These are phyloP conservation scores for Dasypogon diadema DNA, from an alignment of 2,888 invertebrate species.

Conservation along the genomic window DNA sequence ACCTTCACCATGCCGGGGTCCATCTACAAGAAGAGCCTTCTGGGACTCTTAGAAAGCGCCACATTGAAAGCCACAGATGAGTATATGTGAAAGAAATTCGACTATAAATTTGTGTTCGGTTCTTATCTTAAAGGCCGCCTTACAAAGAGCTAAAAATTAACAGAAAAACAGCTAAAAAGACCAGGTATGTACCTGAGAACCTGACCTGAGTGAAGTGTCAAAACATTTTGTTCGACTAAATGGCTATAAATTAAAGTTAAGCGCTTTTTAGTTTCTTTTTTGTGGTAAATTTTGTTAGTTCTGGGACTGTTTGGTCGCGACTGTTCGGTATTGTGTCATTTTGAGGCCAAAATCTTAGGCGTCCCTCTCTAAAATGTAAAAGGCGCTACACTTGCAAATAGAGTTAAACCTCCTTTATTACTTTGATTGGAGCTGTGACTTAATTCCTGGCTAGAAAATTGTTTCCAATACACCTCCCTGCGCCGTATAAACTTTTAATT, in stretches of 20 bases:
- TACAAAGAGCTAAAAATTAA: slow-evolving; percentile 46
- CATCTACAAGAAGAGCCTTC: neutral
- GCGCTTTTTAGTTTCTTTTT: slow-evolving; percentile 55
- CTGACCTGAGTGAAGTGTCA: slow-evolving; percentile 60
- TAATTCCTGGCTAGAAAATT: neutral
- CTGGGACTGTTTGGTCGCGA: neutral
- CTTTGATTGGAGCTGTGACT: slow-evolving; percentile 6
- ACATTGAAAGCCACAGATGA: slow-evolving; percentile 23
- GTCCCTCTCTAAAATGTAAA: neutral
- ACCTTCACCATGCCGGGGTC: slow-evolving; percentile 18
- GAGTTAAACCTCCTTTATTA: neutral
- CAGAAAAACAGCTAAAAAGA: slow-evolving; percentile 3
- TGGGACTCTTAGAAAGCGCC: slow-evolving; percentile 26
- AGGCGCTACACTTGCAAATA: too few species aligned
- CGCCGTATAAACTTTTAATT: slow-evolving; percentile 26
- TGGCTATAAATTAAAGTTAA: slow-evolving; percentile 60
- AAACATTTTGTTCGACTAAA: slow-evolving; percentile 63
- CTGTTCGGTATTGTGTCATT: too few species aligned
- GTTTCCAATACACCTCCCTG: neutral
- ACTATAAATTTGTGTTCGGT: slow-evolving; percentile 54
- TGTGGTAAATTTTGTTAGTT: slow-evolving; percentile 26
- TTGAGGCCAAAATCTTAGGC: neutral
- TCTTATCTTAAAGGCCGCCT: slow-evolving; percentile 56
- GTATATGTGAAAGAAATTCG: slow-evolving; percentile 20
- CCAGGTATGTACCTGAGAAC: slow-evolving; percentile 15